phyloP scores from a whole-genome alignment of 1,140 invertebrate species.

The Papilio helenus region DNA sequence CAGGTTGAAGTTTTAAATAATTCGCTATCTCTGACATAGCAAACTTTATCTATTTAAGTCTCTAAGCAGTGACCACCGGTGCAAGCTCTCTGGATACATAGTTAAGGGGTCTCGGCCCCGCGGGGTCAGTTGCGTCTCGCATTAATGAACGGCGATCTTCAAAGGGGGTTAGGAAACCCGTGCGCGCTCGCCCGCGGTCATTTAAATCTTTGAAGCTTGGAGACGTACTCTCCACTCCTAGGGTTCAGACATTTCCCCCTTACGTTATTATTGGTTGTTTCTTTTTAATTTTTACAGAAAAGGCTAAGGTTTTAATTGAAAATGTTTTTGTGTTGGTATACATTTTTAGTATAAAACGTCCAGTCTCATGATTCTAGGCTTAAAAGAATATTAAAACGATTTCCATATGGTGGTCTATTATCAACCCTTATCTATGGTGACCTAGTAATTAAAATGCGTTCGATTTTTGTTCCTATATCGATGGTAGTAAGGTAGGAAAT shows the following conservation, averaged over 20 bases:
- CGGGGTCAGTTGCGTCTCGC: constrained; percentile 62
- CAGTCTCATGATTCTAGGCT: neutral
- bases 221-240: constrained; percentile 42
- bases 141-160: constrained; percentile 78
- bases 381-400: neutral
- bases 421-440: neutral
- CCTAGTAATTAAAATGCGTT: constrained; percentile 15
- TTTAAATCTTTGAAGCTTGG: constrained; percentile 77
- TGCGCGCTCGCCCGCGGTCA: constrained; percentile 60
- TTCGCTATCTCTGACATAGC: neutral
- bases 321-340: neutral
- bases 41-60: constrained; percentile 3
- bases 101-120: constrained; percentile 48
- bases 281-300: neutral
- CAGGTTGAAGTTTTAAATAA: neutral
- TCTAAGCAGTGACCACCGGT: neutral
- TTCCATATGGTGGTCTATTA: constrained; percentile 5
- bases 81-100: neutral
- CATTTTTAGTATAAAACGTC: neutral
- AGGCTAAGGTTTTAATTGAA: neutral
- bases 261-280: constrained; percentile 7
- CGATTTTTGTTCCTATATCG: constrained; percentile 21
- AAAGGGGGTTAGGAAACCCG: constrained; percentile 66
- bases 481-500: constrained; percentile 16
- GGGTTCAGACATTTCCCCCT: neutral